phyloP scores from a whole-genome alignment of 2,113 vertebrate species.

The Synchiropus splendidus region DNA sequence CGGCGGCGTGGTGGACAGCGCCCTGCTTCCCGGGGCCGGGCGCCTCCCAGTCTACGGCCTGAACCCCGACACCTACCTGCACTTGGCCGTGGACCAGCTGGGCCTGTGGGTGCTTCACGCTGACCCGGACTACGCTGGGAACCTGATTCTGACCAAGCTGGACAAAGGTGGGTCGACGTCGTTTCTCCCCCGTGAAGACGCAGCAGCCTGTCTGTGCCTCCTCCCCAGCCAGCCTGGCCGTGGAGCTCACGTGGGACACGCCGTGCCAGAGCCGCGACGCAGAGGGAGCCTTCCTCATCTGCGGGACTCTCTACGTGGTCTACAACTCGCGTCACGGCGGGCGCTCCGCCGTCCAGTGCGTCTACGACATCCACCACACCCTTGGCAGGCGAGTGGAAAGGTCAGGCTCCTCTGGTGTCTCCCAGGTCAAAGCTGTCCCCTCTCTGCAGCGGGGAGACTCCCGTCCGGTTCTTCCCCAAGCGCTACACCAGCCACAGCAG shows the following conservation, averaged over 20 bases:
- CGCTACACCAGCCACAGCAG: conserved; percentile 77
- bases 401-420: too few species aligned
- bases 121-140: conserved; percentile 70
- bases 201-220: too few species aligned
- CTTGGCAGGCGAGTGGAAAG: conserved; percentile 48
- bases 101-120: conserved; percentile 88
- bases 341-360: conserved; percentile 75
- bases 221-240: conserved; percentile 54
- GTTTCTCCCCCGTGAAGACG: too few species aligned
- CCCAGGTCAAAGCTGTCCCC: too few species aligned
- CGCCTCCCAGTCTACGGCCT: conserved; percentile 75
- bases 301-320: conserved; percentile 83
- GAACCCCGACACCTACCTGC: conserved; percentile 75
- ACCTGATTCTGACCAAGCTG: conserved; percentile 83
- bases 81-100: conserved; percentile 83
- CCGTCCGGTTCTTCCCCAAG: conserved; percentile 76
- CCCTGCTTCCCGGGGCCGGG: conserved; percentile 76
- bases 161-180: conserved; percentile 53
- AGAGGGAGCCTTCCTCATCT: conserved; percentile 83
- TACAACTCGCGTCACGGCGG: conserved; percentile 77
- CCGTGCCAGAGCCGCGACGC: conserved; percentile 75
- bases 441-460: conserved; percentile 40
- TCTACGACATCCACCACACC: conserved; percentile 76
- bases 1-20: conserved; percentile 63
- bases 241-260: conserved; percentile 83